Evolutionary conservation across 2,113 vertebrate species (phyloP).

Genomic region (Excalfactoria chinensis): DNA sequence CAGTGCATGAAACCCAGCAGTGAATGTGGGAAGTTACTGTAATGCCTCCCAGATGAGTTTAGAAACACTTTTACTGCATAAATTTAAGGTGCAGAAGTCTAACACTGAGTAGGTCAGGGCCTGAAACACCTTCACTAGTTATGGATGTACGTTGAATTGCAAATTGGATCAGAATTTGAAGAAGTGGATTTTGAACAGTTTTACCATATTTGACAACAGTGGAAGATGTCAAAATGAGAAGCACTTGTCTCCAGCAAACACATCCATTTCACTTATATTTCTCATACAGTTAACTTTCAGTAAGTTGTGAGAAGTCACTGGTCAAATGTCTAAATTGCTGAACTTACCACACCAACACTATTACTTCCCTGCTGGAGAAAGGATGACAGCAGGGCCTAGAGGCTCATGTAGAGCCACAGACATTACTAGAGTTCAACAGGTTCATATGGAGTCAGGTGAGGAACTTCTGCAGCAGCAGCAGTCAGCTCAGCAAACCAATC

Average conservation of each 20-base stretch:
- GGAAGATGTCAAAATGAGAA: background rate
- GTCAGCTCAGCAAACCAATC: background rate
- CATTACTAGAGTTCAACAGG: background rate
- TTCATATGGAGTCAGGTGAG: background rate
- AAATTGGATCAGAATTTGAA: background rate
- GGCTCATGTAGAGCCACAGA: background rate
- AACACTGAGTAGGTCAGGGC: background rate
- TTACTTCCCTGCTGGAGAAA: fast-evolving
- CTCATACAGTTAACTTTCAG: background rate
- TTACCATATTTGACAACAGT: background rate
- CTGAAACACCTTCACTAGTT: background rate
- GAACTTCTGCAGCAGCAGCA: background rate
- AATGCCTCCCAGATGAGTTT: background rate
- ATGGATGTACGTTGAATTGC: background rate
- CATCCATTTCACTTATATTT: background rate
- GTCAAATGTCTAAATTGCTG: background rate
- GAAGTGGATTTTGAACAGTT: background rate
- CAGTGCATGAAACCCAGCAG: background rate
- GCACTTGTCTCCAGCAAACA: background rate
- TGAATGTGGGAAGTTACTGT: background rate
- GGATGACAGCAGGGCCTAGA: background rate
- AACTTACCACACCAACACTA: background rate
- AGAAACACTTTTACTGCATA: background rate
- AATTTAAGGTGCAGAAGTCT: background rate
- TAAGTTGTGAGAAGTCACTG: background rate